Base-by-base conservation (phyloP, 2,797 vertebrate genomes). In the Fundulus diaphanus region DNA sequence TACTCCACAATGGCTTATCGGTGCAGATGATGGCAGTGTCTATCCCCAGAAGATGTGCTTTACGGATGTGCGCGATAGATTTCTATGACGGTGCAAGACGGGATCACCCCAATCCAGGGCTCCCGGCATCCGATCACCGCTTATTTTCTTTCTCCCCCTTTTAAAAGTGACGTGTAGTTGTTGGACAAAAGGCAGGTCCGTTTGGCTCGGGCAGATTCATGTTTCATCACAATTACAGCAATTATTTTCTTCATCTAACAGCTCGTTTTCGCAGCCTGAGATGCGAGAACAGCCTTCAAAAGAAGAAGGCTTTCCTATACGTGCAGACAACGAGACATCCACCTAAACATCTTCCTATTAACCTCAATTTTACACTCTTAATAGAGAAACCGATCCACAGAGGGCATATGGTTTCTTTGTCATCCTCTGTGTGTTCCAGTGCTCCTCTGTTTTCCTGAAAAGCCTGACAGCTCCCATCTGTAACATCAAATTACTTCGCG, bases 401-500 rank as follows among this genome's bases (percentile, higher is more conserved):
- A 79, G 79, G 37, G 74, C 63, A 68, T 27, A 85, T 81, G 68
- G 82, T 57, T 85, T 73, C 66, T n/a, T 80, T 73, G 68, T 79
- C 74, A 78, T 82, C 79, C 77, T 85, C 81, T 22, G 82, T 51
- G 33, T 74, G 67, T 83, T 86, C 63, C 40, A 24, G 4, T 16
- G 48, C 76, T 85, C 76, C 77, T 84, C 80, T 80, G 74, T 77
- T 80, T 81, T 85, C 81, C 73, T 83, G 72, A 83, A 83, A 82
- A 86, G 69, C 82, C 82, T 82, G 83, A 87, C 85, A 82, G 81
- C 82, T 72, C 90, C 80, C 90, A 85, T 91, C 88, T 91, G 90
- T 87, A 92, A 89, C 85, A 91, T 80, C 59, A 35, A 84, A 88
- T 88, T 75, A 88, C 85, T 83, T 89, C 13, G 77, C 85, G 81